A percentile compares a stretch with the other conserved stretches of the same genome.
Evolutionary conservation across 2,888 invertebrate species (phyloP).

Genomic region (Amiota minor): DNA sequence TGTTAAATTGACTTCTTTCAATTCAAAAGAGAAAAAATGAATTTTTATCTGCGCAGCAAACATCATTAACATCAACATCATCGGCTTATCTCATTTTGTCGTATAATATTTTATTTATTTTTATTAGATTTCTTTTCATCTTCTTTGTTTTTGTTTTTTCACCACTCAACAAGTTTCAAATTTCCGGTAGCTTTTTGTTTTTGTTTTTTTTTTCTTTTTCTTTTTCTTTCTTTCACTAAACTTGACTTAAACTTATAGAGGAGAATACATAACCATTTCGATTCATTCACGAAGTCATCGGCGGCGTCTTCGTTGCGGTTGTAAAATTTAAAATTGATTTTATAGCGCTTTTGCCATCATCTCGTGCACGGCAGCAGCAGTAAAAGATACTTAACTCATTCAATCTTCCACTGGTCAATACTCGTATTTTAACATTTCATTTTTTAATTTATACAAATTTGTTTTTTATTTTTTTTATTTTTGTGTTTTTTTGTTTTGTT

Average conservation of each 20-base stretch:
- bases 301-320: constrained; percentile 29
- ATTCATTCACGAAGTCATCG: constrained; percentile 57
- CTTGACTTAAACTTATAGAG: not conserved
- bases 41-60: not conserved
- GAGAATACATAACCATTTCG: constrained; percentile 25
- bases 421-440: too few species aligned
- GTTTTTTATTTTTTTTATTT: too few species aligned
- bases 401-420: too few species aligned
- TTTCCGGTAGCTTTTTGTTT: constrained; percentile 9
- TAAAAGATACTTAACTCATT: too few species aligned
- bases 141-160: not conserved
- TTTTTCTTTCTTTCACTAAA: not conserved
- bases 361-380: too few species aligned
- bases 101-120: too few species aligned
- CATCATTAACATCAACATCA: not conserved
- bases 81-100: not conserved
- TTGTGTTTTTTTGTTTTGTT: not conserved
- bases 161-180: not conserved
- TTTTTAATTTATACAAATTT: not conserved
- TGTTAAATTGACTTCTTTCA: not conserved
- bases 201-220: not conserved
- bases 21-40: not conserved
- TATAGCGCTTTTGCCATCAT: not conserved
- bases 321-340: not conserved
- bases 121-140: too few species aligned